Base-by-base conservation (phyloP, 2,797 vertebrate genomes). In the Ctenopoma multispine region DNA sequence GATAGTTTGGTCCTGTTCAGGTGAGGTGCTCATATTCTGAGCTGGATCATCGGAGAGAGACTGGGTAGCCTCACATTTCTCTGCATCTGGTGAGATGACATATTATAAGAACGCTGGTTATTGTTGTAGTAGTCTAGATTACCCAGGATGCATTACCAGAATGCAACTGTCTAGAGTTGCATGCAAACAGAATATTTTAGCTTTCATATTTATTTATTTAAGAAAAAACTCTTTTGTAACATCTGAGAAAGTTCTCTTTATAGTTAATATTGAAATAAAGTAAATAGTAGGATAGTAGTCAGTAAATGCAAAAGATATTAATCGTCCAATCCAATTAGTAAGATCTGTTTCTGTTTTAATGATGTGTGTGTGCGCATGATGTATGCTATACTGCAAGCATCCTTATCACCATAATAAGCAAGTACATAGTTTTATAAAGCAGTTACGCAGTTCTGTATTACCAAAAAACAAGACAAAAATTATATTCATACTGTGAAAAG, bases 81-180 rank as follows among this genome's bases (percentile, higher is more conserved):
- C 85, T 72, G 90, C 92, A 89, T 93, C 96, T 96, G 83, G 21
- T 49, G 14, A 63, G 9, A 70, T 10, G 70, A 56, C 27, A 13
- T n/a, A 24, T 49, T 36, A 27, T 41, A 34, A 21, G 1, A 27
- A 15, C 18, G 14, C 8, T 10, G 18, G 6, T 17, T 44, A 44
- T 7, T 44, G 44, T 21, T 7, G 9, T 12, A 21, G 12, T 20
- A 21, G 46, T 20, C 4, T 21, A 20, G 10, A 66, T 50, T 61
- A 56, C 8, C 10, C 17, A 49, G 24, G 1, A 0, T 29, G 11
- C 29, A 68, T 43, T 68, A 63, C 9, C 40, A 58, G 14, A 49
- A 21, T 5, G 29, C 8, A 66, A 0, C 0, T 50, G 10, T 11
- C 18, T 8, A 63, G 23, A 56, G 7, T 9, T 46, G 17, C 3